phyloP scores from a whole-genome alignment of 1,140 invertebrate species.

The Andricus grossulariae region DNA sequence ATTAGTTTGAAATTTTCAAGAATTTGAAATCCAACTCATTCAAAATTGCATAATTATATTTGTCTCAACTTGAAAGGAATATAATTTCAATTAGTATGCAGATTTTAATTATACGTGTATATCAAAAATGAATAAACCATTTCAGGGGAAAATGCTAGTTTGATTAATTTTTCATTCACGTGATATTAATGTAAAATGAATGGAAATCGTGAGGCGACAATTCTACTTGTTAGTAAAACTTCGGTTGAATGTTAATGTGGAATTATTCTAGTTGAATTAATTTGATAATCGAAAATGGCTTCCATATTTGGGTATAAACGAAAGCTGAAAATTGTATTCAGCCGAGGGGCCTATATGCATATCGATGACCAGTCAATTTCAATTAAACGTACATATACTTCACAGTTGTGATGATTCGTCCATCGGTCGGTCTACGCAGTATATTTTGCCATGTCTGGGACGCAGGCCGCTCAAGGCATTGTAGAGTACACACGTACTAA shows the following conservation, averaged over 20 bases:
- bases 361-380: conserved; percentile 60
- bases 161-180: not conserved
- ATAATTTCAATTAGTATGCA: too few relatives aligned
- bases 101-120: too few relatives aligned
- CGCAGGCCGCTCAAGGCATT: conserved; percentile 46
- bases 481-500: conserved; percentile 24
- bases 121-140: too few relatives aligned
- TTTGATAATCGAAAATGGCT: conserved; percentile 33
- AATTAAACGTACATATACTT: conserved; percentile 64
- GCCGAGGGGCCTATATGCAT: conserved; percentile 42
- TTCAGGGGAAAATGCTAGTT: not conserved
- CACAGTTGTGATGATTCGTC: conserved; percentile 48
- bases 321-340: conserved; percentile 46
- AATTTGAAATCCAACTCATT: too few relatives aligned
- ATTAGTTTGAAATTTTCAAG: too few relatives aligned
- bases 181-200: not conserved
- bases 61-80: too few relatives aligned
- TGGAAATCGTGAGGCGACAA: not conserved
- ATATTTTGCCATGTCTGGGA: conserved; percentile 46
- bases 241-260: not conserved
- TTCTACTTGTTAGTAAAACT: not conserved
- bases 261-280: conserved; percentile 31
- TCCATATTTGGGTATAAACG: conserved; percentile 38
- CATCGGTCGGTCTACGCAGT: conserved; percentile 42
- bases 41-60: too few relatives aligned